Percentiles rank a stretch among this genome's conserved stretches.
Evolutionary conservation across 2,888 invertebrate species (phyloP).

Genomic region (Ypsolopha scabrella): DNA sequence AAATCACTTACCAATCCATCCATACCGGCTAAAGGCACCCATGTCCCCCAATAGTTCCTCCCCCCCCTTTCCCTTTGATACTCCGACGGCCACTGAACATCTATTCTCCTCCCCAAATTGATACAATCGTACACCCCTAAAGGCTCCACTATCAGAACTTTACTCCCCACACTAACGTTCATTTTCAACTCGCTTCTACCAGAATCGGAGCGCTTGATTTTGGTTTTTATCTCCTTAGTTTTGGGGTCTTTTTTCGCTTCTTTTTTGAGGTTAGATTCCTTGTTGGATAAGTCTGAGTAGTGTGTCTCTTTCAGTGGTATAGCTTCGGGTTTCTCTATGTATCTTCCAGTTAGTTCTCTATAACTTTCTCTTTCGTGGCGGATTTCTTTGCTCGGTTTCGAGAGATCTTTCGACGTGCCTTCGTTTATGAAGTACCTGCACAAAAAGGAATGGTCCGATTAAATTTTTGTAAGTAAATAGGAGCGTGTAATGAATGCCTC

Average conservation of each 20-base stretch:
- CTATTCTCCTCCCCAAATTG: constrained; percentile 89
- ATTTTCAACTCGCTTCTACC: constrained; percentile 46
- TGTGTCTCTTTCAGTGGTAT: constrained; percentile 44
- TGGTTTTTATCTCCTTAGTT: constrained; percentile 52
- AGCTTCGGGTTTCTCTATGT: constrained; percentile 51
- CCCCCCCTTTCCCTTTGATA: constrained; percentile 89
- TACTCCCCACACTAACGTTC: constrained; percentile 55
- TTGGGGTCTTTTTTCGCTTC: constrained; percentile 42
- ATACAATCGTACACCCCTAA: constrained; percentile 88
- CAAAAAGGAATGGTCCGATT: not conserved
- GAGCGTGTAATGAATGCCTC: too few relatives aligned
- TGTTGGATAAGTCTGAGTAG: constrained; percentile 44
- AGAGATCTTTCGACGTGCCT: constrained; percentile 55
- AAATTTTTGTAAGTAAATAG: not conserved
- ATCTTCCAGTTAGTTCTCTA: constrained; percentile 56
- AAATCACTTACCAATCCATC: constrained; percentile 78
- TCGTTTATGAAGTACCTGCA: constrained; percentile 53
- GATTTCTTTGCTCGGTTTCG: constrained; percentile 58
- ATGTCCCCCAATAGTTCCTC: constrained; percentile 86
- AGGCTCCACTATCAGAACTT: constrained; percentile 57
- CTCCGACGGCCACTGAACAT: constrained; percentile 96
- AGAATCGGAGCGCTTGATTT: constrained; percentile 55
- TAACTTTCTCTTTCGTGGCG: constrained; percentile 61
- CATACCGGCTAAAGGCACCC: constrained; percentile 93
- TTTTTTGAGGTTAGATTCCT: constrained; percentile 39